Percentiles rank a stretch among this genome's conserved stretches.
Evolutionary conservation across 2,113 vertebrate species (phyloP).

Genomic region (Odocoileus hemionus): DNA sequence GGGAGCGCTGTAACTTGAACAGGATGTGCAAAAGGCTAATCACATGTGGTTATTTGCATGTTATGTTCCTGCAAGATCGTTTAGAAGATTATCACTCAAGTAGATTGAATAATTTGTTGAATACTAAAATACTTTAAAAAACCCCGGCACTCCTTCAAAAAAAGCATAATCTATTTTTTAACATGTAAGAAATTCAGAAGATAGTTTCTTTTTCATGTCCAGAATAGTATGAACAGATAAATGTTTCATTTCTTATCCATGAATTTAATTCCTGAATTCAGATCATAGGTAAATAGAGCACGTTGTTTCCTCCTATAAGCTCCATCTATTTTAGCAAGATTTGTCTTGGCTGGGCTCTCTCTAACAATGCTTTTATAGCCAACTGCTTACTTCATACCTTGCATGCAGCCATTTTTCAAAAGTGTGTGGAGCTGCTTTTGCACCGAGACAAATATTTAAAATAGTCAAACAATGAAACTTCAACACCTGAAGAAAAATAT

Average conservation of each 20-base stretch:
- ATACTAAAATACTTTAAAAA: not conserved
- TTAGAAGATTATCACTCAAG: not conserved
- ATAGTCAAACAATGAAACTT: not conserved
- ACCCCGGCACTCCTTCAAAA: not conserved
- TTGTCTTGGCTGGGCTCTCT: not conserved
- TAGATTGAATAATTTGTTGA: not conserved
- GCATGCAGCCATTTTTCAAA: not conserved
- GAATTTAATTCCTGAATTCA: constrained; percentile 1
- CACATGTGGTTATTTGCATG: not conserved
- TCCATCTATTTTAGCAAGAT: not conserved
- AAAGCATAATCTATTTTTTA: not conserved
- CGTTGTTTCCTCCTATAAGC: not conserved
- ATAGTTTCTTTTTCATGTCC: not conserved
- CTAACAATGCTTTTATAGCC: not conserved
- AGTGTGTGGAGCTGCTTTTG: not conserved
- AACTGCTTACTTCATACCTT: not conserved
- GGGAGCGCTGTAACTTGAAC: not conserved
- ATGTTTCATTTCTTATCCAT: not conserved
- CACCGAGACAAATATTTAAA: not conserved
- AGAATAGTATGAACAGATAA: not conserved
- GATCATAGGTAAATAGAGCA: not conserved
- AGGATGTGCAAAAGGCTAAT: not conserved
- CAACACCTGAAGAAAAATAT: not conserved
- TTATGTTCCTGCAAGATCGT: not conserved
- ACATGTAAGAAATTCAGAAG: not conserved